Base-by-base conservation (phyloP, 2,113 vertebrate species). In the Rana temporaria region DNA sequence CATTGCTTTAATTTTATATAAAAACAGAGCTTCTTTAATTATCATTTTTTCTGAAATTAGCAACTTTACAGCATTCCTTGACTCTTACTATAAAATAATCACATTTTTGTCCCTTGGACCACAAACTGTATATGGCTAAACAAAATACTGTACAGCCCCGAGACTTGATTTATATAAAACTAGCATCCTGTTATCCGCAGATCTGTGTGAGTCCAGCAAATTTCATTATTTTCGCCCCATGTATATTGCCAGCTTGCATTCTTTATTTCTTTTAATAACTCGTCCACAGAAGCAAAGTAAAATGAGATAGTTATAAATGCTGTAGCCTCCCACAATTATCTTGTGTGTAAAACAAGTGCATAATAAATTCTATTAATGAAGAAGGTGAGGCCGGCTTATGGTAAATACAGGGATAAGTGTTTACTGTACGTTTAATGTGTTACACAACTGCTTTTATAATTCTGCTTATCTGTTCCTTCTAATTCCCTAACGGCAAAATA, bases 391-490 rank as follows among this genome's bases (percentile, higher is more conserved):
- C 84, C 88, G 88, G 90, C 85, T 93, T 91, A 91, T 92, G 89
- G 91, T 94, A 95, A 95, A 92, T 90, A 91, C 86, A 85, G 86
- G 91, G 92, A 91, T 94, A 94, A 94, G 92, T 93, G 92, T 95
- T 94, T 93, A 89, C 92, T 90, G 94, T 91, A 90, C 90, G 89
- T 92, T 94, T 95, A 91, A 93, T 95, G 94, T 93, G 96, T 94
- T 96, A 96, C 95, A 94, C 95, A 93, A 98, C 98, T 96, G 95
- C 94, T 90, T 96, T 94, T 97, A 96, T 98, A 98, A 97, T 97
- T 97, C 93, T 99, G 96, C 97, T 96, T 97, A 97, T 98, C 94
- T 97, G 96, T 96, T 95, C 94, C 94, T 93, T 96, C 92, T 89
- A 87, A 91, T 91, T 93, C 95, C 94, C 96, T 89, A 87, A 90